Evolutionary conservation across 1,140 invertebrate species (phyloP), one percentile per base, ranked within the genome.

Genomic region (Drosophila pectinifera): DNA sequence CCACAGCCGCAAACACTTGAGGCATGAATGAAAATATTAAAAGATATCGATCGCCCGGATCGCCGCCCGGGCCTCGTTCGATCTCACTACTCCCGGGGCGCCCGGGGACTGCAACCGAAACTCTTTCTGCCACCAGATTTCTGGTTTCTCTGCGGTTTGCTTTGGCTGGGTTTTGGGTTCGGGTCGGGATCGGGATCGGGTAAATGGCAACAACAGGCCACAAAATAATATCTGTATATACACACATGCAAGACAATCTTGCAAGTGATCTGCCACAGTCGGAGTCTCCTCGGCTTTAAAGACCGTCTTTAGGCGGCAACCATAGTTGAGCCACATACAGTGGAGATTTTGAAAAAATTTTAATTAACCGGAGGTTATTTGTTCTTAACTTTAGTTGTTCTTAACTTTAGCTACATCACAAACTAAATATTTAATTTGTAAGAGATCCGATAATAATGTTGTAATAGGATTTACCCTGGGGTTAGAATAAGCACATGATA

Each of bases 11-110:
- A 85, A 55, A 42, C 73, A 85, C 78, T 81, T 45, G 75, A 42
- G 76, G 75, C 80, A 84, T 83, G 80, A 84, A 83, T 83, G 80
- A 83, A 83, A 83, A 84, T 86, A 86, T 86, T 88, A 83, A 82
- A 75, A 86, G 83, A 86, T 86, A 86, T 86, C 79, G 83, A 84
- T 84, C 81, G 80, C 61, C 39, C 28, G 26, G 46, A 49, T 57
- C 18, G 46, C 58, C 18, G 28, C 28, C 28, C 45, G 28, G 36
- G 14, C n/a, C 11, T 39, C 41, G 28, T 59, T 51, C 80, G 54
- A 80, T 80, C 80, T 76, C 54, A 58, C 73, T 45, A 20, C 18
- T n/a, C 24, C 34, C 14, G 16, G 14, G 24, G 26, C 65, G 24
- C 20, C 24, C 16, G 18, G 22, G 22, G 46, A 10, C 13, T 45